phyloP scores from a whole-genome alignment of 2,113 vertebrate genomes.

The Poicephalus gulielmi region DNA sequence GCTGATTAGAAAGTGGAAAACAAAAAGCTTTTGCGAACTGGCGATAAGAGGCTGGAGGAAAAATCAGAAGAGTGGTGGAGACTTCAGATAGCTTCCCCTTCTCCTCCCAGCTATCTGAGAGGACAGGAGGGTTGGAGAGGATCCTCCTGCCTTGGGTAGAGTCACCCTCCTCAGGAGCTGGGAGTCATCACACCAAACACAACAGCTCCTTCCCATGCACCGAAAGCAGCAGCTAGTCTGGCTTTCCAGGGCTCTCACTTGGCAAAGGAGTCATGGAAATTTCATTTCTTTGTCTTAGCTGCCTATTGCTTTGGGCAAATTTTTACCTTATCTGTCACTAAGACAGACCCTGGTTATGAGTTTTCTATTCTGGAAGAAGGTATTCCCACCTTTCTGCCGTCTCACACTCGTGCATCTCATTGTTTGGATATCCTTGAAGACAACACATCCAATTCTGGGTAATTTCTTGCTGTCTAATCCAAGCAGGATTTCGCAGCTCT shows the following conservation, averaged over 20 bases:
- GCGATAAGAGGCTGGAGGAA: neutral
- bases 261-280: neutral
- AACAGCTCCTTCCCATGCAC: neutral
- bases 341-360: neutral
- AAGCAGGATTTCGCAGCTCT: neutral
- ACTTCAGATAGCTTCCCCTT: neutral
- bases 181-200: neutral
- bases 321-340: neutral
- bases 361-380: neutral
- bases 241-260: neutral
- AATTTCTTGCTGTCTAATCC: neutral
- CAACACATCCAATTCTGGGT: neutral
- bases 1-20: neutral
- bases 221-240: neutral
- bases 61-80: neutral
- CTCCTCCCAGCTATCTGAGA: neutral
- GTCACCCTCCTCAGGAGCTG: neutral
- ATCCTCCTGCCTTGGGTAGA: neutral
- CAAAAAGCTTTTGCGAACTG: neutral
- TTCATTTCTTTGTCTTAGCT: neutral
- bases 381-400: neutral
- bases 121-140: neutral
- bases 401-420: neutral
- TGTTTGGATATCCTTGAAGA: neutral
- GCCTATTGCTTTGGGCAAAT: neutral